Evolutionary conservation across 2,113 vertebrate genomes (phyloP).

Genomic region (Gambusia holbrooki): DNA sequence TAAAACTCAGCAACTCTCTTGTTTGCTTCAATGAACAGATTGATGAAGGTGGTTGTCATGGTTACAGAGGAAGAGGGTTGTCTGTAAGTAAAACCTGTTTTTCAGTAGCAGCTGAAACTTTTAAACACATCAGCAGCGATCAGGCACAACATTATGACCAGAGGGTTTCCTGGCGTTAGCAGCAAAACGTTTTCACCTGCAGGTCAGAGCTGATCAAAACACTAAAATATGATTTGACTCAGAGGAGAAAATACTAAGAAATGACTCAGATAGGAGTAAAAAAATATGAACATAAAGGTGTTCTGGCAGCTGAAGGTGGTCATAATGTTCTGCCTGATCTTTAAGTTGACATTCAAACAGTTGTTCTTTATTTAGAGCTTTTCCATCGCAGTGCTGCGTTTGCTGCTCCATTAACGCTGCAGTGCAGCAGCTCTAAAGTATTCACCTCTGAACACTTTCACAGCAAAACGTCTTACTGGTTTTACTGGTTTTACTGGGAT

Average conservation of each 20-base stretch:
- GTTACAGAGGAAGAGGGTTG: conserved; percentile 72
- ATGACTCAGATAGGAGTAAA: too few relatives aligned
- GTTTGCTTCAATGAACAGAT: conserved; percentile 70
- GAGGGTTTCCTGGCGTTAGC: too few relatives aligned
- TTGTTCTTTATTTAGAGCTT: not conserved
- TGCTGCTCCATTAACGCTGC: too few relatives aligned
- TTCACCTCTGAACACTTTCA: too few relatives aligned
- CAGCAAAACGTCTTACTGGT: too few relatives aligned
- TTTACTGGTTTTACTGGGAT: too few relatives aligned
- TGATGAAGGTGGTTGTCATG: conserved; percentile 71
- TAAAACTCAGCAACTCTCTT: conserved; percentile 45
- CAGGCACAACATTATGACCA: not conserved
- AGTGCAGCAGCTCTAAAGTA: too few relatives aligned
- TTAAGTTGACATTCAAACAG: not conserved
- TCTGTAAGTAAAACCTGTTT: conserved; percentile 67
- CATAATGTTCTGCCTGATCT: not conserved
- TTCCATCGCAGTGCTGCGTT: not conserved
- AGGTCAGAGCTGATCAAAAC: too few relatives aligned
- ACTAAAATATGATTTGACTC: too few relatives aligned
- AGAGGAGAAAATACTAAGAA: too few relatives aligned
- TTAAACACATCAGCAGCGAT: not conserved
- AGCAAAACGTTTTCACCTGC: too few relatives aligned
- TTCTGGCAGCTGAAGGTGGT: not conserved
- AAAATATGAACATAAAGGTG: too few relatives aligned
- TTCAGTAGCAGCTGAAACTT: conserved; percentile 35